Conservation (phyloP, 2,888 invertebrate species). For the Chrysolina haemoptera region DNA sequence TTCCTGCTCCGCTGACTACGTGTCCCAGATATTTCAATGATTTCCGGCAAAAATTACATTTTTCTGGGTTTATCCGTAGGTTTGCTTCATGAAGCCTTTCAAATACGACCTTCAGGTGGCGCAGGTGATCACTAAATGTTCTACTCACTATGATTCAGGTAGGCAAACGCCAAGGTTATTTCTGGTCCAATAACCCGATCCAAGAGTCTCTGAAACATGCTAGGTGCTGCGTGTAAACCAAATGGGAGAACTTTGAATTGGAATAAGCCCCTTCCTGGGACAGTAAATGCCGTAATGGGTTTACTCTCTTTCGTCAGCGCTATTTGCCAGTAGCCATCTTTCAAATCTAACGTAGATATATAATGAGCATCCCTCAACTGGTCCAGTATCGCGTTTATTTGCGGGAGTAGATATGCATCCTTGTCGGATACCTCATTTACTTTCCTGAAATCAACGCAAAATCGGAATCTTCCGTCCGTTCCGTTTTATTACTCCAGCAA, state of each 20-base stretch:
- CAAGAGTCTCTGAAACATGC: background rate
- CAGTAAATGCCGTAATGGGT: background rate
- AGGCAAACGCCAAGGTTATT: no score
- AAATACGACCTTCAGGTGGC: no score
- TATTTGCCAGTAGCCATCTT: no score
- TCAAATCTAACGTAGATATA: conserved; percentile 32
- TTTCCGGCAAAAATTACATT: background rate
- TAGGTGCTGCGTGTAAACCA: background rate
- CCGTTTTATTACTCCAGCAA: conserved; percentile 36
- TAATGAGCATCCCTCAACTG: conserved; percentile 51
- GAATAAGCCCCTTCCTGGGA: no score
- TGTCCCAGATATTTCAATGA: background rate
- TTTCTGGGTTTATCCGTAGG: background rate
- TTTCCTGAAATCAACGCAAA: conserved; percentile 45
- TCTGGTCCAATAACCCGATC: background rate
- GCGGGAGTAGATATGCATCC: conserved; percentile 42
- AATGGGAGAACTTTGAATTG: no score
- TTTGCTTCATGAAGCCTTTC: no score
- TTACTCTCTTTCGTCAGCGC: background rate
- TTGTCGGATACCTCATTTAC: background rate
- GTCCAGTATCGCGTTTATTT: conserved; percentile 53
- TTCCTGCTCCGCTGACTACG: background rate
- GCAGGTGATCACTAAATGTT: background rate
- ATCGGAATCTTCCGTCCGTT: conserved; percentile 39
- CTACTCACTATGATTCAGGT: no score